Evolutionary conservation across 2,797 vertebrate genomes (phyloP).

Genomic region (Crenichthys baileyi): DNA sequence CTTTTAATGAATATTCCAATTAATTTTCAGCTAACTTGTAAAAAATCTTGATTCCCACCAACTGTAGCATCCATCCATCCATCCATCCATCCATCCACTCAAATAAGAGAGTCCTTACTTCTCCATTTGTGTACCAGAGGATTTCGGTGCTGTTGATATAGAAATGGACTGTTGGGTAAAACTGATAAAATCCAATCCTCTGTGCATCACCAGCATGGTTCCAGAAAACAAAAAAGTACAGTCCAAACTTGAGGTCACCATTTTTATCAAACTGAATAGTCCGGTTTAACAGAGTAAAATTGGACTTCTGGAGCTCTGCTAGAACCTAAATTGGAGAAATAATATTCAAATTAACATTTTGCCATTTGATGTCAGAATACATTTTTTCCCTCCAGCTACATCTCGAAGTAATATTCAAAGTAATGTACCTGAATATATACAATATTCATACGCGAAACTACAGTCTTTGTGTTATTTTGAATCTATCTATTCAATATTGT

Average conservation of each 20-base stretch:
- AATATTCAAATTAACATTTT: conserved; percentile 7
- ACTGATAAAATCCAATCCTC: conserved; percentile 74
- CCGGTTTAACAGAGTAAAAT: conserved; percentile 81
- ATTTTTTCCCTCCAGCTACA: neutral
- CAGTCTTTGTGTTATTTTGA: neutral
- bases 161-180: conserved; percentile 55
- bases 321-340: conserved; percentile 79
- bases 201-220: conserved; percentile 47
- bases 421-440: neutral
- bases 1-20: neutral
- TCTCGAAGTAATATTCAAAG: neutral
- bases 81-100: neutral
- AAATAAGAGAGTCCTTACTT: conserved; percentile 53
- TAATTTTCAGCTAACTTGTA: neutral
- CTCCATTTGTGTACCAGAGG: conserved; percentile 71
- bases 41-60: neutral
- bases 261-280: conserved; percentile 79
- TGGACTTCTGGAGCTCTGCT: conserved; percentile 79
- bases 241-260: conserved; percentile 71
- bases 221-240: conserved; percentile 83
- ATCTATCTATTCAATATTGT: neutral
- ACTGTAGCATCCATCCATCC: neutral
- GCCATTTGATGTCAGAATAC: neutral
- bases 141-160: conserved; percentile 65
- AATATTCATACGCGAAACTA: neutral